Evolutionary conservation across 2,797 vertebrate genomes (phyloP), one percentile per base, ranked within the genome.

Genomic region (Rhinella marina): DNA sequence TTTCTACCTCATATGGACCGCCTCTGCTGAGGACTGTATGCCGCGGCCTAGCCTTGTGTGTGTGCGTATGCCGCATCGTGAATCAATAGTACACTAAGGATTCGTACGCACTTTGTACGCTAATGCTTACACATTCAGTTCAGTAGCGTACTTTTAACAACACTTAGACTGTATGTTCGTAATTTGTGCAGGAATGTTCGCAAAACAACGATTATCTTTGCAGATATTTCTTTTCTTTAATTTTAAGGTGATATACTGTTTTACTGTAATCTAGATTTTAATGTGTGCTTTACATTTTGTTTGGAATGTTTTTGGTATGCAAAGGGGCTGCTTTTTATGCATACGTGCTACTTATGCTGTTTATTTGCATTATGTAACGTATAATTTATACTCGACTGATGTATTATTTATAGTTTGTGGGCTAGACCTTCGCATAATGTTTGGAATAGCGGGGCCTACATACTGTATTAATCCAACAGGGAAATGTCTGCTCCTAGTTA

Each of bases 391-490:
- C 52, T 41, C 25, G 23, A 27, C 2, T 21, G 56, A 88, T 85
- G 57, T 81, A 85, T 85, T 85, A 88, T 88, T 85, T 88, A 85
- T 85, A 80, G 8, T n/a, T 73, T 23, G 25, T 27, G 25, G 54
- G 32, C 70, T 77, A 66, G 54, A 77, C 59, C 21, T 73, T 29
- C 11, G 54, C 82, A 80, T 85, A 80, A 85, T 88, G n/a, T 85
- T 82, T 87, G 16, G 62, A 85, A 72, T 81, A 50, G 56, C 75
- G 75, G 66, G 66, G 25, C 11, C 32, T 73, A 79, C 19, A 80
- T 85, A 50, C 50, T 32, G 52, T 72, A 70, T 80, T 56, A 72
- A 84, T 61, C 29, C 75, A 50, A 10, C 32, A 61, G 52, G 76
- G 52, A 59, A 23, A 75, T 52, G 6, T 29, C 54, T 81, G 77